phyloP scores from a whole-genome alignment of 35 echinoderm and acorn worm species.

The Apostichopus californicus region DNA sequence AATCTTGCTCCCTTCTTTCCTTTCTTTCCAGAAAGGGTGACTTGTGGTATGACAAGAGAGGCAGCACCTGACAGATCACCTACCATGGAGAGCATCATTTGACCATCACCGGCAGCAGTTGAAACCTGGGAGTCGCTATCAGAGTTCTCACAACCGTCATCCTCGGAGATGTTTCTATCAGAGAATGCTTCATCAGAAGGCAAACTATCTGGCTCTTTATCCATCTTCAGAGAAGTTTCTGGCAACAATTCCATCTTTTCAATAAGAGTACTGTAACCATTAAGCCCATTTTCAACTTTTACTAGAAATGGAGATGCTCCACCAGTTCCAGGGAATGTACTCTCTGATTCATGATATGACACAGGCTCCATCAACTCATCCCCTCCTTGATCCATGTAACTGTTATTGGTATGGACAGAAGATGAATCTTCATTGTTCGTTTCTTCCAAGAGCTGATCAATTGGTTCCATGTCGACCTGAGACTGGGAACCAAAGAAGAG shows the following conservation, averaged over 20 bases:
- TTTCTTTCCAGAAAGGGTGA: slow-evolving; percentile 46
- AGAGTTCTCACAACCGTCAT: slow-evolving; percentile 35
- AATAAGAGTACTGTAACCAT: neutral
- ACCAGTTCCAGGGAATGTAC: neutral
- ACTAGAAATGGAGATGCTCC: neutral
- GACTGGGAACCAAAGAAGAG: slow-evolving; percentile 34
- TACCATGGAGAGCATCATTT: neutral
- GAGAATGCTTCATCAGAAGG: neutral
- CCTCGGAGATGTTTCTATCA: slow-evolving; percentile 30
- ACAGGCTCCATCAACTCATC: neutral
- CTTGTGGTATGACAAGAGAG: slow-evolving; percentile 23
- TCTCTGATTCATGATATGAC: neutral
- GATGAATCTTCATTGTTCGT: neutral
- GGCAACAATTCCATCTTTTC: neutral
- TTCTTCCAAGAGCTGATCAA: neutral
- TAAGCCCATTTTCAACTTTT: neutral
- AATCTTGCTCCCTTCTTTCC: slow-evolving; percentile 70
- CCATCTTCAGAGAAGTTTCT: neutral
- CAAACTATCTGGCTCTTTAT: neutral
- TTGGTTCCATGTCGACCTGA: neutral
- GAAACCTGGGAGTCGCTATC: slow-evolving; percentile 21
- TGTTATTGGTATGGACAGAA: neutral
- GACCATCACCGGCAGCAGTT: neutral
- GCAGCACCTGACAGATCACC: neutral
- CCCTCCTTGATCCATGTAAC: neutral